These are phyloP conservation scores for Erpobdella octoculata DNA, from an alignment of 2,888 invertebrate species.

Conservation along the genomic window DNA sequence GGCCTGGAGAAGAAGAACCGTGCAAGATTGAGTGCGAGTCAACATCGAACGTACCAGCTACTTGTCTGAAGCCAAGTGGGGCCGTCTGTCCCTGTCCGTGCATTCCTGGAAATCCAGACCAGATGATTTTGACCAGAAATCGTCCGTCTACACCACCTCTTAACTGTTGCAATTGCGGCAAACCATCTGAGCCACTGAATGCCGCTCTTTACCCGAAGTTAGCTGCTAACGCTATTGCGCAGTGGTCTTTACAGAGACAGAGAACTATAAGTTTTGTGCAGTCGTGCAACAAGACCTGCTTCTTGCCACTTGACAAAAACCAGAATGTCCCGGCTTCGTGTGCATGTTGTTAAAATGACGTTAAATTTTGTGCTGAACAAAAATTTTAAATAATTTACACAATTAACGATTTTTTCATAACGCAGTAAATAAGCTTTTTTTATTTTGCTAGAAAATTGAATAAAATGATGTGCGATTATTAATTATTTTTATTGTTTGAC, in stretches of 20 bases:
- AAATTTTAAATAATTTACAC: too few species aligned
- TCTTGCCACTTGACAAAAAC: conserved; percentile 17
- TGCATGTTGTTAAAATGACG: background rate
- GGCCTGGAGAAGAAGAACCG: background rate
- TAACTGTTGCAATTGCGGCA: conserved; percentile 22
- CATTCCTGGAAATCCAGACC: background rate
- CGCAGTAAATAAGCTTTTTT: too few species aligned
- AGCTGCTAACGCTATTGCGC: conserved; percentile 2
- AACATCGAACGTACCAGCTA: background rate
- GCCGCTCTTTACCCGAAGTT: conserved; percentile 19
- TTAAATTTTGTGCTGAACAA: too few species aligned
- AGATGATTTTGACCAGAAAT: conserved; percentile 13
- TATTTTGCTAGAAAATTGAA: too few species aligned
- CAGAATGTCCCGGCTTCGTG: conserved; percentile 1
- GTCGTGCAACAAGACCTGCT: background rate
- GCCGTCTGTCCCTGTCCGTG: conserved; percentile 23
- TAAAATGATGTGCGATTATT: too few species aligned
- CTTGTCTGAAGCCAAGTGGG: background rate
- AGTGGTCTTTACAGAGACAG: conserved; percentile 12
- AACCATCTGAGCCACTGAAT: conserved; percentile 21
- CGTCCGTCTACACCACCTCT: conserved; percentile 12
- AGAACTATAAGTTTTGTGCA: conserved; percentile 6
- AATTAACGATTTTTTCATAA: too few species aligned
- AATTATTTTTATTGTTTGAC: too few species aligned
- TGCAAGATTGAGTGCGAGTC: background rate